Evolutionary conservation across 2,888 invertebrate species (phyloP).

Genomic region (Cloeon dipterum): DNA sequence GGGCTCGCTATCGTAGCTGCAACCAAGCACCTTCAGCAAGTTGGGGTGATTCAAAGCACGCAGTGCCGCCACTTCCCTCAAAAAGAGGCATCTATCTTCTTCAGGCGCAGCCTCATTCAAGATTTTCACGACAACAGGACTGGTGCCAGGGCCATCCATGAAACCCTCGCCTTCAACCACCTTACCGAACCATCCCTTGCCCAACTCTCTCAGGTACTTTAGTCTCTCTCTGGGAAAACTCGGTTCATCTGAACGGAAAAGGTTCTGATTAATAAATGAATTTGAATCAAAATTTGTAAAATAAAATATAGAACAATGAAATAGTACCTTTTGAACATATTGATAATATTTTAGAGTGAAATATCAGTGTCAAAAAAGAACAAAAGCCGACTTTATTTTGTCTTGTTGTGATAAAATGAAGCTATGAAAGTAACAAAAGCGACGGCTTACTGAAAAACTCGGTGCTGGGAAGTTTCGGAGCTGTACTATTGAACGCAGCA

Average conservation of each 20-base stretch:
- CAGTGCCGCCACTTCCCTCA: constrained; percentile 51
- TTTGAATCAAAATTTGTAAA: background rate
- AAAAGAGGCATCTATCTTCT: constrained; percentile 53
- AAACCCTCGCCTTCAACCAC: constrained; percentile 56
- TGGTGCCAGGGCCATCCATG: constrained; percentile 9
- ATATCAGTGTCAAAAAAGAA: constrained; percentile 1
- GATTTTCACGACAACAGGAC: constrained; percentile 50
- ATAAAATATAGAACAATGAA: background rate
- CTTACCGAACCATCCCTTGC: constrained; percentile 67
- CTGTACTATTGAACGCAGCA: constrained; percentile 7
- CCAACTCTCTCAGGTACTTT: constrained; percentile 61
- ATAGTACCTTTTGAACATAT: background rate
- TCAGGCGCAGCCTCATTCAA: constrained; percentile 51
- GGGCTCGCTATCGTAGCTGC: constrained; percentile 56
- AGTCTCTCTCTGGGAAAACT: constrained; percentile 53
- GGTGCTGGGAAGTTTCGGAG: constrained; percentile 15
- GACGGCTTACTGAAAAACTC: constrained; percentile 22
- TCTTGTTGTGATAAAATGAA: too few species aligned
- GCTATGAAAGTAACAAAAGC: constrained; percentile 5
- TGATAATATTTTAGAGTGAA: background rate
- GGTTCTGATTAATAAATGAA: too few species aligned
- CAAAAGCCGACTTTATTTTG: background rate
- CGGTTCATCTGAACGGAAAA: constrained; percentile 20
- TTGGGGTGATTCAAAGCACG: constrained; percentile 49
- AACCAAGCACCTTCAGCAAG: constrained; percentile 42